Percentiles rank a stretch among this genome's conserved stretches.
Conservation (phyloP, 2,113 vertebrate species). For the Herpetotheres cachinnans region DNA sequence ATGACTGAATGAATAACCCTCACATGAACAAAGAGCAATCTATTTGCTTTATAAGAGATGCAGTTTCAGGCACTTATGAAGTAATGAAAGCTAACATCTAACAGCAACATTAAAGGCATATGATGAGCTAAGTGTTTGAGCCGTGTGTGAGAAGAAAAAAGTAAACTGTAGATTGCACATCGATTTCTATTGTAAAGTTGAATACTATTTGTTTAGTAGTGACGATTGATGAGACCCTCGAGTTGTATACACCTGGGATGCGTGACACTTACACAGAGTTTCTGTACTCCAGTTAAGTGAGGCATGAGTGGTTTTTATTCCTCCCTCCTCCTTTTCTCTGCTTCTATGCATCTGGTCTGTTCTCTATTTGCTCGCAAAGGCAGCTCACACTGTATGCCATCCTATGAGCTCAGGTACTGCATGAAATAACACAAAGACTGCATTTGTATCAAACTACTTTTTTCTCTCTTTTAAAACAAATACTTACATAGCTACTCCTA, state of each 20-base stretch:
- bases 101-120: neutral
- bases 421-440: neutral
- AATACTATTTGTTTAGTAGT: neutral
- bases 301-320: neutral
- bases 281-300: neutral
- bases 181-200: neutral
- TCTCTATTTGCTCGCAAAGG: neutral
- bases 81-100: constrained; percentile 1
- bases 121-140: neutral
- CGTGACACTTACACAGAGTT: neutral
- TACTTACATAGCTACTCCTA: neutral
- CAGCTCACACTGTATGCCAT: neutral
- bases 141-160: neutral
- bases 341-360: neutral
- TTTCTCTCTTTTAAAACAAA: neutral
- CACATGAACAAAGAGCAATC: constrained; percentile 4
- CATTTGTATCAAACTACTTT: neutral
- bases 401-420: neutral
- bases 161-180: neutral
- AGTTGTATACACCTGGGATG: neutral
- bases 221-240: neutral
- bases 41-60: neutral
- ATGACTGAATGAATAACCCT: neutral
- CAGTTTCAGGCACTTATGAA: neutral
- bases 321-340: neutral